Evolutionary conservation across 2,797 vertebrate genomes (phyloP).

Genomic region (Pteropus rufus): DNA sequence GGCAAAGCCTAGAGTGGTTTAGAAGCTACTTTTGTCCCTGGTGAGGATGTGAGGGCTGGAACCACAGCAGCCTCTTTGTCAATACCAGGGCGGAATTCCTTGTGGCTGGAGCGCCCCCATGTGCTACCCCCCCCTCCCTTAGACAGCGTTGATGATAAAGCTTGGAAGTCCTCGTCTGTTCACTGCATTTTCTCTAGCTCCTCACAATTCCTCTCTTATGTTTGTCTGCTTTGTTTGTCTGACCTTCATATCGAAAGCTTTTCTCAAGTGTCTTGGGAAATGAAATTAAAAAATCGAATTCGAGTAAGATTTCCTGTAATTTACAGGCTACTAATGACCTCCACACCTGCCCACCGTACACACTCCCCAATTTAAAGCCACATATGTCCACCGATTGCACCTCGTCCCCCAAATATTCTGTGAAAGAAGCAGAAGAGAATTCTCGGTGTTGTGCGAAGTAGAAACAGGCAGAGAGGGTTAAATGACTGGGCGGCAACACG

Average conservation of each 20-base stretch:
- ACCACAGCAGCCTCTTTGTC: background rate
- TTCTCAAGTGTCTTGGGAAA: background rate
- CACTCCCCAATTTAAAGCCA: background rate
- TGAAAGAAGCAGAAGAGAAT: background rate
- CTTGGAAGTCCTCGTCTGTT: background rate
- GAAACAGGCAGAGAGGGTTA: background rate
- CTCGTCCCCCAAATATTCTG: background rate
- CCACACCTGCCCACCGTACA: fast-evolving
- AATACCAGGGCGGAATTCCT: background rate
- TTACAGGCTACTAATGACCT: background rate
- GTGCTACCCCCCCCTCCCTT: background rate
- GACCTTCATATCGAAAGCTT: background rate
- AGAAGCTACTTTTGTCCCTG: background rate
- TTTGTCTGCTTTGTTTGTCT: background rate
- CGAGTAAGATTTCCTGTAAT: background rate
- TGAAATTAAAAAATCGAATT: background rate
- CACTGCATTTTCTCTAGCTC: background rate
- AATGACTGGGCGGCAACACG: no score
- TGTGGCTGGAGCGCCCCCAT: background rate
- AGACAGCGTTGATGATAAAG: no score
- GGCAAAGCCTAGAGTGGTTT: background rate
- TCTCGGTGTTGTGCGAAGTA: background rate
- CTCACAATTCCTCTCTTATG: background rate
- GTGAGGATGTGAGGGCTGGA: background rate
- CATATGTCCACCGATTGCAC: background rate